phyloP scores from a whole-genome alignment of 2,113 vertebrate species.

The Polypterus senegalus region DNA sequence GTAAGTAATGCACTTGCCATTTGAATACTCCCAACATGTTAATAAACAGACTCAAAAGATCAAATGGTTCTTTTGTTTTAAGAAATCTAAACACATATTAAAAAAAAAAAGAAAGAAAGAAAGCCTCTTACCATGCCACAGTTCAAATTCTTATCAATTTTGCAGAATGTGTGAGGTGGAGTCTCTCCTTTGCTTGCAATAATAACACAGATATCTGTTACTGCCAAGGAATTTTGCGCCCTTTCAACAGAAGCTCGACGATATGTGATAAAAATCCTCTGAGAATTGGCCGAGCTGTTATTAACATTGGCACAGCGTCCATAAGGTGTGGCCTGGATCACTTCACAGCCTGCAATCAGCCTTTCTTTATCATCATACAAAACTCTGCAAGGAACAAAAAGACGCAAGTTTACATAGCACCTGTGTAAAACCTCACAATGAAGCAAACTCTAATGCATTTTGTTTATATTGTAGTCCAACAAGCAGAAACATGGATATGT shows the following conservation, averaged over 20 bases:
- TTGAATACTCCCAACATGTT: too few relatives aligned
- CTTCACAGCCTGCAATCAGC: slow-evolving; percentile 82
- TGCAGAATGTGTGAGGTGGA: slow-evolving; percentile 93
- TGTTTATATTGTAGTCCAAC: too few relatives aligned
- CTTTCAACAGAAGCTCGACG: slow-evolving; percentile 64
- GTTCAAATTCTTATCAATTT: slow-evolving; percentile 95
- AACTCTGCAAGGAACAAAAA: slow-evolving; percentile 49
- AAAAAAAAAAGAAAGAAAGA: too few relatives aligned
- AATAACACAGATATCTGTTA: slow-evolving; percentile 93
- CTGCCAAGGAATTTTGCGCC: slow-evolving; percentile 84
- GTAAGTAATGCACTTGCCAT: too few relatives aligned
- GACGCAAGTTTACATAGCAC: background rate
- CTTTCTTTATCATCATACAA: slow-evolving; percentile 91
- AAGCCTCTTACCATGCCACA: slow-evolving; percentile 75
- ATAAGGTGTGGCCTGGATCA: slow-evolving; percentile 86
- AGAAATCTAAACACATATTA: too few relatives aligned
- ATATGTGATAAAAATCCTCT: slow-evolving; percentile 89
- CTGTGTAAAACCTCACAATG: background rate
- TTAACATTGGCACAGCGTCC: slow-evolving; percentile 96
- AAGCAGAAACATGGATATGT: too few relatives aligned
- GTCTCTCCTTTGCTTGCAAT: slow-evolving; percentile 89
- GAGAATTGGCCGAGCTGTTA: slow-evolving; percentile 84
- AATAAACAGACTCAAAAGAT: too few relatives aligned
- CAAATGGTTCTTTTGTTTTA: too few relatives aligned
- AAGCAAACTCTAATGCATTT: too few relatives aligned